phyloP scores from a whole-genome alignment of 2,113 vertebrate species.

The Monopterus albus region DNA sequence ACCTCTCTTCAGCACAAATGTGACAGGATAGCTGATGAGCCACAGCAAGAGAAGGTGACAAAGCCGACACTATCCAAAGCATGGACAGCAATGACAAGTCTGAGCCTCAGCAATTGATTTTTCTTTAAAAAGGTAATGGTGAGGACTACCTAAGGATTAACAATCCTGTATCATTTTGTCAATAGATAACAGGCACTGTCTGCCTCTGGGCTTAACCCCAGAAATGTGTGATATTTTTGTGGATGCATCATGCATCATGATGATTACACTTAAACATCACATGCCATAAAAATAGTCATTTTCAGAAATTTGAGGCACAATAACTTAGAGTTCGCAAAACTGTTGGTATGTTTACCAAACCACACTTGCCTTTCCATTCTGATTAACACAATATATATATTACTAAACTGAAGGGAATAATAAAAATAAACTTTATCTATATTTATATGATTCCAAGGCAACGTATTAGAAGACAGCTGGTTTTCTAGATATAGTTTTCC shows the following conservation, averaged over 20 bases:
- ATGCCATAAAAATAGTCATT: slow-evolving; percentile 2
- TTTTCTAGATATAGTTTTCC: neutral
- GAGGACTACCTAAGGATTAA: slow-evolving; percentile 49
- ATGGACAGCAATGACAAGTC: slow-evolving; percentile 25
- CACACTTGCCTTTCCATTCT: neutral
- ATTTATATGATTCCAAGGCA: neutral
- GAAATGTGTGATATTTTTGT: slow-evolving; percentile 22
- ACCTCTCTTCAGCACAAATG: slow-evolving; percentile 18
- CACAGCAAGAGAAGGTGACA: slow-evolving; percentile 10
- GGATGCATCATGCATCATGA: neutral
- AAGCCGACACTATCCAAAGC: neutral
- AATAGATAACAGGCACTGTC: slow-evolving; percentile 35
- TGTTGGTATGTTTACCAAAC: too few relatives aligned
- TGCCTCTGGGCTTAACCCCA: slow-evolving; percentile 11
- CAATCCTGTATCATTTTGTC: slow-evolving; percentile 49
- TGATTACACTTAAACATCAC: slow-evolving; percentile 14
- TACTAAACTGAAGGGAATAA: neutral
- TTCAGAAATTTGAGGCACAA: slow-evolving; percentile 2
- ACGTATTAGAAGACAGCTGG: neutral
- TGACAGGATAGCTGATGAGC: slow-evolving; percentile 52
- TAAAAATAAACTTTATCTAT: slow-evolving; percentile 6
- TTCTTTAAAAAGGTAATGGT: slow-evolving; percentile 27
- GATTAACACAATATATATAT: neutral
- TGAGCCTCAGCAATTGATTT: slow-evolving; percentile 45
- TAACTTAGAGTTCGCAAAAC: too few relatives aligned